Percentiles rank a stretch among this genome's conserved stretches.
phyloP scores from a whole-genome alignment of 2,888 invertebrate genomes.

The Pseudococcus longispinus region DNA sequence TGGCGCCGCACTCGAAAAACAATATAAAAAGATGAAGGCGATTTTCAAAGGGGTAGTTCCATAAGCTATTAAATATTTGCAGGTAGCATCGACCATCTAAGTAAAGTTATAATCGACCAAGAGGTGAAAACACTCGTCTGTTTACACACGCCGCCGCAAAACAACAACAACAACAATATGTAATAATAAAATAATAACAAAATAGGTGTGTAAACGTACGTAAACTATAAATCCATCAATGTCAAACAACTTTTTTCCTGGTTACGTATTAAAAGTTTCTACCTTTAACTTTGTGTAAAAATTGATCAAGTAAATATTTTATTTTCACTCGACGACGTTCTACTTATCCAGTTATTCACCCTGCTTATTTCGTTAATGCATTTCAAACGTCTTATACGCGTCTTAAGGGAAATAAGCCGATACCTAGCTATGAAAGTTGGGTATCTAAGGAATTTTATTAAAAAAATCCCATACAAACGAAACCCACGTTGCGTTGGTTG shows the following conservation, averaged over 20 bases:
- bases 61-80: too few relatives aligned
- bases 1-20: too few relatives aligned
- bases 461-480: neutral
- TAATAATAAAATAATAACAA: neutral
- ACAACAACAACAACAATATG: neutral
- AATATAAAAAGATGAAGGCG: too few relatives aligned
- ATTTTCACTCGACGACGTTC: neutral
- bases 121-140: neutral
- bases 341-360: constrained; percentile 27
- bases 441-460: neutral
- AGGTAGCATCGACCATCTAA: neutral
- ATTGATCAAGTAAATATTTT: constrained; percentile 19
- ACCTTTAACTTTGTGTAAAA: constrained; percentile 7
- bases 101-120: neutral
- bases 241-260: constrained; percentile 21
- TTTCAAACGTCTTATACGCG: neutral
- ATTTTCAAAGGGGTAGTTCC: too few relatives aligned
- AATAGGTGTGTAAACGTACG: neutral
- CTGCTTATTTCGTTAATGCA: constrained; percentile 10
- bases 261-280: constrained; percentile 8
- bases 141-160: neutral
- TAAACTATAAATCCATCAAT: neutral
- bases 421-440: neutral
- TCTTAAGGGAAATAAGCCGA: constrained; percentile 18
- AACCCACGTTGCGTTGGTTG: neutral